Percentiles rank a stretch among this genome's conserved stretches.
These are phyloP conservation scores for Pagrus major DNA, from an alignment of 2,113 vertebrate species.

Conservation along the genomic window DNA sequence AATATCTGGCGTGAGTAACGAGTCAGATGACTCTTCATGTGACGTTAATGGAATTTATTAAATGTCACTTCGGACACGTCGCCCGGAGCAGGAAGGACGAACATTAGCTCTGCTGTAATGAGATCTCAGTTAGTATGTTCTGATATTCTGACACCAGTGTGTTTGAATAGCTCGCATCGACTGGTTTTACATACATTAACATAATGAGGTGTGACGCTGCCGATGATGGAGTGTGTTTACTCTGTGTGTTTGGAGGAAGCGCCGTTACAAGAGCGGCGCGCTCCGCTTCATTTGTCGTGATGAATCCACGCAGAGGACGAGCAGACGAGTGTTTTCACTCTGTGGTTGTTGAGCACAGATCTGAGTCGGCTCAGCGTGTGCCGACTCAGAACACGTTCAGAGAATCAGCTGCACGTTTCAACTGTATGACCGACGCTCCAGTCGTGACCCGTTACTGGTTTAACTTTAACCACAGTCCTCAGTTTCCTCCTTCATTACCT, in stretches of 20 bases:
- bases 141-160: slow-evolving; percentile 47
- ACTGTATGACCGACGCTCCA: too few species aligned
- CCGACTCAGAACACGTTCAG: too few species aligned
- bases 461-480: too few species aligned
- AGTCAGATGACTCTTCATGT: slow-evolving; percentile 5
- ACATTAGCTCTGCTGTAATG: slow-evolving; percentile 44
- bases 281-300: slow-evolving; percentile 35
- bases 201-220: slow-evolving; percentile 60
- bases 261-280: not conserved
- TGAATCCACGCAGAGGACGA: not conserved
- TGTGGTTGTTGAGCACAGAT: not conserved
- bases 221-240: slow-evolving; percentile 66
- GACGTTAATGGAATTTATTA: slow-evolving; percentile 54
- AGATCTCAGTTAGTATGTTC: slow-evolving; percentile 38
- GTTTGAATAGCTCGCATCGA: slow-evolving; percentile 46
- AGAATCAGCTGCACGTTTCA: too few species aligned
- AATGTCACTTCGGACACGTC: slow-evolving; percentile 11
- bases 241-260: not conserved
- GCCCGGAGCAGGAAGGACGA: slow-evolving; percentile 17
- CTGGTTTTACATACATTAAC: slow-evolving; percentile 59
- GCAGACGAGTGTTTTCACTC: not conserved
- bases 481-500: too few species aligned
- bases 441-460: too few species aligned
- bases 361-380: not conserved
- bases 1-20: slow-evolving; percentile 18